phyloP scores from a whole-genome alignment of 1,140 invertebrate species.

The Trichoplusia ni region DNA sequence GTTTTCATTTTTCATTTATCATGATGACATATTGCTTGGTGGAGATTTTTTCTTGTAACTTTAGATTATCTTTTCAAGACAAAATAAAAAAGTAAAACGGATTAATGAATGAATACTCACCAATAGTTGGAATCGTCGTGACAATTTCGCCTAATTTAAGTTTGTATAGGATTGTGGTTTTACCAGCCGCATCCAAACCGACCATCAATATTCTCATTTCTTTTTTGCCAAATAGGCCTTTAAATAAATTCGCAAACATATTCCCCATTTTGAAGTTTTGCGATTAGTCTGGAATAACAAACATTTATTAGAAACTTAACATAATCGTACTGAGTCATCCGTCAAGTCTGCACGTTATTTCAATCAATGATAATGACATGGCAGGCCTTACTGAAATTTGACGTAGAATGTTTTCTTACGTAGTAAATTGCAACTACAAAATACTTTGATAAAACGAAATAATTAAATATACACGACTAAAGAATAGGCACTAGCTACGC shows the following conservation, averaged over 20 bases:
- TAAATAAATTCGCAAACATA: slow-evolving; percentile 93
- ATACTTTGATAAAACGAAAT: not conserved
- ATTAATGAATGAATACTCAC: slow-evolving; percentile 83
- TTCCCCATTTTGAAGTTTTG: slow-evolving; percentile 88
- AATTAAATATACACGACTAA: not conserved
- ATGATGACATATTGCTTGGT: no score
- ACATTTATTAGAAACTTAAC: slow-evolving; percentile 55
- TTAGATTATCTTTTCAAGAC: not conserved
- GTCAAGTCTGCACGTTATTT: slow-evolving; percentile 67
- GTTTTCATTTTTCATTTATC: no score
- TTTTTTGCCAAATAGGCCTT: slow-evolving; percentile 99
- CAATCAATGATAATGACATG: slow-evolving; percentile 81
- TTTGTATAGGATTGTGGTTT: slow-evolving; percentile 99
- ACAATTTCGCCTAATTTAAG: slow-evolving; percentile 99
- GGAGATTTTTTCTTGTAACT: not conserved
- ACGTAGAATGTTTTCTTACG: slow-evolving; percentile 36
- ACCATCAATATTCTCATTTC: slow-evolving; percentile 99
- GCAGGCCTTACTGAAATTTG: slow-evolving; percentile 61
- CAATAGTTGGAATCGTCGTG: slow-evolving; percentile 99
- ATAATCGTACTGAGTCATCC: slow-evolving; percentile 73
- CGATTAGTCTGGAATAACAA: slow-evolving; percentile 79
- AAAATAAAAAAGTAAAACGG: not conserved
- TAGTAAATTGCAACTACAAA: not conserved
- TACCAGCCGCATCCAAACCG: slow-evolving; percentile 99
- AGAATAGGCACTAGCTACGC: not conserved